Percentiles rank a stretch among this genome's conserved stretches.
Evolutionary conservation across 2,797 vertebrate genomes (phyloP).

Genomic region (Argyrosomus regius): DNA sequence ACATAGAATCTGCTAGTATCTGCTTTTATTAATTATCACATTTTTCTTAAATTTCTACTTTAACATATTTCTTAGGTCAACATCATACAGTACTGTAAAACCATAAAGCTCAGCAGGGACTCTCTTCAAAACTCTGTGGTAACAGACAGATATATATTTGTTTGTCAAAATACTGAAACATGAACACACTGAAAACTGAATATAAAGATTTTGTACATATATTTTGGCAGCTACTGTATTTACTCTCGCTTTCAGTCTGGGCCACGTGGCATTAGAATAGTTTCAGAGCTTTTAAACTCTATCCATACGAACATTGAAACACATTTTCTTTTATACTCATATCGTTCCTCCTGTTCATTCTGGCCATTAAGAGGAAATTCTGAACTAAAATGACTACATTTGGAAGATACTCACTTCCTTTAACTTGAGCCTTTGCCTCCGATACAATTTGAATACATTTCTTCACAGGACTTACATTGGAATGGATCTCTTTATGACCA

Average conservation of each 20-base stretch:
- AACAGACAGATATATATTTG: neutral
- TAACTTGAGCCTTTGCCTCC: no score
- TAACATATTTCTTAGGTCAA: neutral
- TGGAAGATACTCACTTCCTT: neutral
- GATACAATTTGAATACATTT: no score
- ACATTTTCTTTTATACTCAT: neutral
- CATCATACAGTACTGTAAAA: neutral
- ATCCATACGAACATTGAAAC: neutral
- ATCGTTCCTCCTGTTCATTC: neutral
- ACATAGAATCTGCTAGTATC: neutral
- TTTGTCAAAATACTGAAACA: constrained; percentile 1
- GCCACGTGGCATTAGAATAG: neutral
- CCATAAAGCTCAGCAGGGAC: neutral
- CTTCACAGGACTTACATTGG: neutral
- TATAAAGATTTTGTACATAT: constrained; percentile 8
- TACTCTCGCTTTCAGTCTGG: neutral
- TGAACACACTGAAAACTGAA: neutral
- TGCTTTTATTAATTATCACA: constrained; percentile 7
- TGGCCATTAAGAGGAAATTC: neutral
- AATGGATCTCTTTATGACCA: neutral
- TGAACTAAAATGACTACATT: neutral
- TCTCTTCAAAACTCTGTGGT: no score
- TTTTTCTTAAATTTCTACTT: neutral
- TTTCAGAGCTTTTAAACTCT: neutral
- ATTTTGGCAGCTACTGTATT: neutral